These are phyloP conservation scores for Peribatodes rhomboidaria DNA, from an alignment of 2,888 invertebrate genomes.

Conservation along the genomic window DNA sequence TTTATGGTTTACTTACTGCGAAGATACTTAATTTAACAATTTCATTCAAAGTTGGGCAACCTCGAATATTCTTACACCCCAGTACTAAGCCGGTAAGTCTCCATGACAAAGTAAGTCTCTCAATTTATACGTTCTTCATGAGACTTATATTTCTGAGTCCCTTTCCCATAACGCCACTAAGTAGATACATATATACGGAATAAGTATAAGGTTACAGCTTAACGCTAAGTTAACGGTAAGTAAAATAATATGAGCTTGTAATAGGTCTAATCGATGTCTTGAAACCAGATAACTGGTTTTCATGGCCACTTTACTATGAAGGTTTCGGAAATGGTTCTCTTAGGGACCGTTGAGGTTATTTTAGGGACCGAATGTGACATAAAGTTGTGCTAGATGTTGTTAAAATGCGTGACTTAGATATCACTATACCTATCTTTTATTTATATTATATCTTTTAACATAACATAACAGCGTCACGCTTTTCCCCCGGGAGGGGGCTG, in stretches of 20 bases:
- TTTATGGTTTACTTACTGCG: too few species aligned
- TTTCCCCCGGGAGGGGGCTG: too few species aligned
- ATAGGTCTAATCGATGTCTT: slow-evolving; percentile 21
- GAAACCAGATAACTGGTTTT: slow-evolving; percentile 21
- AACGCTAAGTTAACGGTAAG: slow-evolving; percentile 8
- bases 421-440: background rate
- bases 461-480: too few species aligned
- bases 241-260: slow-evolving; percentile 14
- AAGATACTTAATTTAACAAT: slow-evolving; percentile 6
- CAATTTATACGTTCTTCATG: slow-evolving; percentile 28
- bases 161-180: slow-evolving; percentile 18
- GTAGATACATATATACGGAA: slow-evolving; percentile 11
- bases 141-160: slow-evolving; percentile 21
- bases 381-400: slow-evolving; percentile 6
- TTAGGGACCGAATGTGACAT: background rate
- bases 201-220: slow-evolving; percentile 24
- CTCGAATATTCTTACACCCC: slow-evolving; percentile 15
- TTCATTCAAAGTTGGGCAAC: slow-evolving; percentile 6
- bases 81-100: slow-evolving; percentile 19
- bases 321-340: slow-evolving; percentile 12
- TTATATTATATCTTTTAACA: background rate
- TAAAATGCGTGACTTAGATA: background rate
- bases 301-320: slow-evolving; percentile 19
- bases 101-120: slow-evolving; percentile 30
- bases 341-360: slow-evolving; percentile 3